These are phyloP conservation scores for Macroteleia sp. DNA, from an alignment of 2,888 invertebrate genomes.

Conservation along the genomic window DNA sequence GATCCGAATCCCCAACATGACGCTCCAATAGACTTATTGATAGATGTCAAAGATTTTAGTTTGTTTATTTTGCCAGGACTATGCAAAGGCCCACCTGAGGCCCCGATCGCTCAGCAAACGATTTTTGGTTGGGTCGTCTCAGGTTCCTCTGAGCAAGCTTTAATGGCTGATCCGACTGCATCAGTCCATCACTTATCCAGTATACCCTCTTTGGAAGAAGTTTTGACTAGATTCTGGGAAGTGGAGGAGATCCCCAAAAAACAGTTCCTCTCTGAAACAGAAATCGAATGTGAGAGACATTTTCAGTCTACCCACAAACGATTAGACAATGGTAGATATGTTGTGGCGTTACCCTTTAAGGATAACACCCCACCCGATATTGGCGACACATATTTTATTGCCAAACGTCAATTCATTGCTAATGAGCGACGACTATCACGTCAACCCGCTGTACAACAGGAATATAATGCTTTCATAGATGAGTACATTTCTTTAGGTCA, in stretches of 20 bases:
- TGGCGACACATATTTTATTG: neutral
- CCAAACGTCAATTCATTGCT: neutral
- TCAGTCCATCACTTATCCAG: neutral
- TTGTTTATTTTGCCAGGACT: constrained; percentile 5
- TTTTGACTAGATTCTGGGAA: neutral
- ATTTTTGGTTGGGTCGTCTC: constrained; percentile 19
- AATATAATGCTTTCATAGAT: neutral
- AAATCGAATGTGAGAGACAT: neutral
- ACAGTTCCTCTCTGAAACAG: neutral
- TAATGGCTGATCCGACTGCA: neutral
- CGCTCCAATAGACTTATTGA: constrained; percentile 3
- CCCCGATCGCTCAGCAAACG: constrained; percentile 22
- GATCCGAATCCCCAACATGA: neutral
- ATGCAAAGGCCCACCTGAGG: constrained; percentile 2
- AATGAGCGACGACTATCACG: neutral
- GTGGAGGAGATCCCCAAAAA: neutral
- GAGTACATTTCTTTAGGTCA: neutral
- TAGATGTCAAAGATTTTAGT: constrained; percentile 5
- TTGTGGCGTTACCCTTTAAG: neutral
- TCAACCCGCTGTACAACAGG: neutral
- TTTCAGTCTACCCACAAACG: neutral
- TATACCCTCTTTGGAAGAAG: neutral
- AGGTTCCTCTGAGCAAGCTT: neutral
- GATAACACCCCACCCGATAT: neutral
- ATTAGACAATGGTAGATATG: neutral